Evolutionary conservation across 1,140 invertebrate genomes (phyloP), one percentile per base, ranked within the genome.

Genomic region (Brachionus calyciflorus): DNA sequence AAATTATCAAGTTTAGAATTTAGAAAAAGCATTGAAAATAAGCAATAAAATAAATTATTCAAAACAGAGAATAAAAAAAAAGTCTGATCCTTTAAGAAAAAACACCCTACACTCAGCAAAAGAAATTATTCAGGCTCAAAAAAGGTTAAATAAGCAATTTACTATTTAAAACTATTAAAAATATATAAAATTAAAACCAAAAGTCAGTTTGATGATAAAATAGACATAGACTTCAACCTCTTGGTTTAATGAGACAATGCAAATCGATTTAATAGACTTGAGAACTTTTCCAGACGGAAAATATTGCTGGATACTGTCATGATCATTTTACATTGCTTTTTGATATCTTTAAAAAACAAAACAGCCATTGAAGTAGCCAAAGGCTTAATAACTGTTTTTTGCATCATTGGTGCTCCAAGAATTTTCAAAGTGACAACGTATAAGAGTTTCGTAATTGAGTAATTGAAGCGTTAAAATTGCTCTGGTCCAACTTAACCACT

Each of bases 181-280:
- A n/a, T n/a, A n/a, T n/a, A n/a, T n/a, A n/a, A n/a, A n/a, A n/a
- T n/a, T n/a, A n/a, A n/a, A n/a, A n/a, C n/a, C n/a, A n/a, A n/a
- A n/a, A n/a, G n/a, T n/a, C n/a, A n/a, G n/a, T n/a, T n/a, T n/a
- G n/a, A n/a, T n/a, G n/a, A n/a, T n/a, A n/a, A n/a, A n/a, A n/a
- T n/a, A n/a, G n/a, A n/a, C n/a, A n/a, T n/a, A n/a, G n/a, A n/a
- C n/a, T n/a, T n/a, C n/a, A n/a, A n/a, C n/a, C 26, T 46, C 9
- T n/a, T 70, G 78, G 10, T 77, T 79, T 17, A 57, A 48, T 24
- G 60, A 41, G 19, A 37, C 78, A 21, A 51, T 51, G 40, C 79
- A 80, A 77, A 69, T 79, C 41, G 77, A 79, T 46, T 48, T 79
- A 1, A 79, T 79, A 12, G 78, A 80, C 40, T 44, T 76, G 21